These are phyloP conservation scores for Drosophila arawakana DNA, from an alignment of 1,140 invertebrate genomes.

Conservation along the genomic window DNA sequence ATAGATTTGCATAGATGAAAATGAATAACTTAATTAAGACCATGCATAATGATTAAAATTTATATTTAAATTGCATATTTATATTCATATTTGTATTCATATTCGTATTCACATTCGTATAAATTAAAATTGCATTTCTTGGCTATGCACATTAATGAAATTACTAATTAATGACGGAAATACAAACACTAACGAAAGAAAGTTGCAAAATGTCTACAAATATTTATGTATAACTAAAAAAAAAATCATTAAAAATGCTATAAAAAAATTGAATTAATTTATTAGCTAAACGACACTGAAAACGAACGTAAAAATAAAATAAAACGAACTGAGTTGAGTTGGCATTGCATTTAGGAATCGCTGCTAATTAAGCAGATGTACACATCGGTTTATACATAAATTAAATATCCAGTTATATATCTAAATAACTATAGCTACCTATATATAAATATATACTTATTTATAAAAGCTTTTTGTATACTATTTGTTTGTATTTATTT, in stretches of 20 bases:
- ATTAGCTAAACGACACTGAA: constrained; percentile 18
- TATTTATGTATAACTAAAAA: neutral
- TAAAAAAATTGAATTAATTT: constrained; percentile 28
- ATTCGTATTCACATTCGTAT: neutral
- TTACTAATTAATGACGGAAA: constrained; percentile 14
- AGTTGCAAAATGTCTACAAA: constrained; percentile 31
- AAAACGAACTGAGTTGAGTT: neutral
- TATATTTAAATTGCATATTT: neutral
- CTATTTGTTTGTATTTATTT: constrained; percentile 29
- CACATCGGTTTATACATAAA: constrained; percentile 32
- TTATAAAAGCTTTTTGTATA: constrained; percentile 14
- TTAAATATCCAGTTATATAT: constrained; percentile 5
- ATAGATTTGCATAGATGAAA: constrained; percentile 22
- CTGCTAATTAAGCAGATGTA: constrained; percentile 39
- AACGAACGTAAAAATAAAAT: neutral
- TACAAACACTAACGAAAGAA: constrained; percentile 10
- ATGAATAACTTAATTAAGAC: constrained; percentile 20
- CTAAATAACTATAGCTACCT: neutral
- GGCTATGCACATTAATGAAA: constrained; percentile 17
- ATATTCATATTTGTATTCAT: constrained; percentile 3
- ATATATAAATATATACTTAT: neutral
- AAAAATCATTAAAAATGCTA: neutral
- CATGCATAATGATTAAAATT: neutral
- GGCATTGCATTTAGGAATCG: constrained; percentile 9
- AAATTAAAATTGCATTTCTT: constrained; percentile 13